A percentile compares a stretch with the other conserved stretches of the same genome.
Evolutionary conservation across 2,888 invertebrate genomes (phyloP).

Genomic region (Cryptosula pallasiana): DNA sequence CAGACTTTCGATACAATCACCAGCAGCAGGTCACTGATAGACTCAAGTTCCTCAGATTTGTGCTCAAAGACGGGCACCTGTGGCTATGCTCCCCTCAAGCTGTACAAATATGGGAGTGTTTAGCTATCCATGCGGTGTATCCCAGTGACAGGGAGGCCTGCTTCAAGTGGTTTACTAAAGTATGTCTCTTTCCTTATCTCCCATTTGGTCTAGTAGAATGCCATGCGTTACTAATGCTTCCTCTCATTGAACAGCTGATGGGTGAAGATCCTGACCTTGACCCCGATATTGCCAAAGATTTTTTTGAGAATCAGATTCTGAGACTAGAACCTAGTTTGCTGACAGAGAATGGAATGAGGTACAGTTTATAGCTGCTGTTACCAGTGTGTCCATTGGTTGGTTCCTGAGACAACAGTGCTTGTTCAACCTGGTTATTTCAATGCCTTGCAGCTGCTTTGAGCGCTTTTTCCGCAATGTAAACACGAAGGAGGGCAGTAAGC

Average conservation of each 20-base stretch:
- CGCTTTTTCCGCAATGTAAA: slow-evolving; percentile 92
- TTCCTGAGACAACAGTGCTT: no score
- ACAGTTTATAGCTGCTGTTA: slow-evolving; percentile 60
- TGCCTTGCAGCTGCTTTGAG: slow-evolving; percentile 60
- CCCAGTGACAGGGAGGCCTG: slow-evolving; percentile 89
- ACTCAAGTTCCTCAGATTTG: slow-evolving; percentile 71
- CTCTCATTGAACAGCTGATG: slow-evolving; percentile 41
- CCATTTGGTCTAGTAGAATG: no score
- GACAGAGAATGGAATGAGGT: slow-evolving; percentile 92
- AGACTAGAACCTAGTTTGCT: slow-evolving; percentile 83
- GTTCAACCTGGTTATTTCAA: no score
- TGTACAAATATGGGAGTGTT: slow-evolving; percentile 82
- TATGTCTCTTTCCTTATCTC: slow-evolving; percentile 31
- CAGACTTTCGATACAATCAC: slow-evolving; percentile 84
- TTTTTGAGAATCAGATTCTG: slow-evolving; percentile 89
- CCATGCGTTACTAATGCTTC: background rate
- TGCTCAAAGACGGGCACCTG: slow-evolving; percentile 76
- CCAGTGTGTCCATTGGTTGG: slow-evolving; percentile 85
- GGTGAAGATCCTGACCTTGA: slow-evolving; percentile 89
- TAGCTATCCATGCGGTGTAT: slow-evolving; percentile 89
- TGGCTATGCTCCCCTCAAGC: slow-evolving; percentile 97
- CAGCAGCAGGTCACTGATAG: slow-evolving; percentile 87
- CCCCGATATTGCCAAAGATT: slow-evolving; percentile 89
- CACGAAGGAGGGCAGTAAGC: slow-evolving; percentile 85
- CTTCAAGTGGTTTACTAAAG: slow-evolving; percentile 95